These are phyloP conservation scores for Acipenser transmontanus DNA, from an alignment of 2,797 vertebrate species.

Conservation along the genomic window DNA sequence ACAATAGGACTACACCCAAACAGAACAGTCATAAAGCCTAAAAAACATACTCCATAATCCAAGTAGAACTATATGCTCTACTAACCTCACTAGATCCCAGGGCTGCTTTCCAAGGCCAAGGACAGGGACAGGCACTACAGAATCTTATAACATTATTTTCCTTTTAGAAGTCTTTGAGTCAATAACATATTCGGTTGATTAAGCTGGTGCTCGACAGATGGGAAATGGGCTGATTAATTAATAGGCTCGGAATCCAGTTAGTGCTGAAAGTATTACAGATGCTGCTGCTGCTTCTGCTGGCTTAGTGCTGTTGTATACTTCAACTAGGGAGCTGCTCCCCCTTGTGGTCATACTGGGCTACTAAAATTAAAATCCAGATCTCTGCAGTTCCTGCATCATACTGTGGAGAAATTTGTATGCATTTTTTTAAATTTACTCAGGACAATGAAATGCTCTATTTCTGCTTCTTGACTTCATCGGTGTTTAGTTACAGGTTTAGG, in stretches of 20 bases:
- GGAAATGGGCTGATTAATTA: slow-evolving; percentile 23
- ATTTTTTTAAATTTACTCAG: no score
- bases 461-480: no score
- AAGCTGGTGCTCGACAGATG: slow-evolving; percentile 22
- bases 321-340: slow-evolving; percentile 10
- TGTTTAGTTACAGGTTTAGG: no score
- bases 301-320: neutral
- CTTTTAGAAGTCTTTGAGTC: slow-evolving; percentile 7
- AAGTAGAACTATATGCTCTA: neutral
- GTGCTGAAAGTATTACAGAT: slow-evolving; percentile 9
- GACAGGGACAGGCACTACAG: neutral
- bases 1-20: no score
- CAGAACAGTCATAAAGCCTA: neutral
- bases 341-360: slow-evolving; percentile 31
- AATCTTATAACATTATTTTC: neutral
- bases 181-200: slow-evolving; percentile 11
- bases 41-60: neutral
- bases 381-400: no score
- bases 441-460: no score
- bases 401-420: no score
- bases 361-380: slow-evolving; percentile 13
- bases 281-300: no score
- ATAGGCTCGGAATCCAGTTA: slow-evolving; percentile 20
- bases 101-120: neutral
- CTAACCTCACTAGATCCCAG: neutral